These are phyloP conservation scores for Chaetura pelagica DNA, from an alignment of 2,113 vertebrate genomes.

Conservation along the genomic window DNA sequence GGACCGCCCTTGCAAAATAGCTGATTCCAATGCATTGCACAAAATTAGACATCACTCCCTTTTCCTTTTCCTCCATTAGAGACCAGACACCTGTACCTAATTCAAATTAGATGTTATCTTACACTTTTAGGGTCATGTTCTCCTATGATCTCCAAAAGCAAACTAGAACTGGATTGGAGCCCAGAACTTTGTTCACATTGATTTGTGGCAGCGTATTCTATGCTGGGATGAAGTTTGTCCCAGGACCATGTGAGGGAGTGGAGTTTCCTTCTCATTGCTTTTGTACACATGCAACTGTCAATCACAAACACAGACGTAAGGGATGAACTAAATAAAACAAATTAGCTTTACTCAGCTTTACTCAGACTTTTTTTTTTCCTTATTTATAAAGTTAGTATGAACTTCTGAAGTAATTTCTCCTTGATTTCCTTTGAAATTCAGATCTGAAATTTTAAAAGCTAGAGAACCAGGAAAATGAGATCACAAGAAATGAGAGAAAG, in stretches of 20 bases:
- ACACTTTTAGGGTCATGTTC: neutral
- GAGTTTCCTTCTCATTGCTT: neutral
- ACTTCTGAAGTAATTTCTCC: neutral
- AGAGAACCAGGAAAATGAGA: neutral
- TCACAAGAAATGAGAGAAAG: neutral
- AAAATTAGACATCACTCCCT: neutral
- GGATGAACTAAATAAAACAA: neutral
- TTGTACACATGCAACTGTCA: neutral
- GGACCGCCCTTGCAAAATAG: neutral
- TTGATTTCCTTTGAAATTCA: neutral
- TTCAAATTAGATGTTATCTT: neutral
- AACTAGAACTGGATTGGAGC: neutral
- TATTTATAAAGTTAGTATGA: neutral
- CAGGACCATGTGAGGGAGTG: fast-evolving
- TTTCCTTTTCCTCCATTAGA: neutral
- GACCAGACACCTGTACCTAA: neutral
- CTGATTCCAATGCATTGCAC: neutral
- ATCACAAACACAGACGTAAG: neutral
- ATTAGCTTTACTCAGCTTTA: neutral
- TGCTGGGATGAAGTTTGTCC: neutral
- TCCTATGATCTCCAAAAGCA: neutral
- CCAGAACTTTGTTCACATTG: neutral
- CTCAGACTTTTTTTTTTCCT: neutral
- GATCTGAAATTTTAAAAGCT: neutral
- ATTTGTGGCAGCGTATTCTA: neutral